Evolutionary conservation across 2,113 vertebrate genomes (phyloP).

Genomic region (Neomonachus schauinslandi): DNA sequence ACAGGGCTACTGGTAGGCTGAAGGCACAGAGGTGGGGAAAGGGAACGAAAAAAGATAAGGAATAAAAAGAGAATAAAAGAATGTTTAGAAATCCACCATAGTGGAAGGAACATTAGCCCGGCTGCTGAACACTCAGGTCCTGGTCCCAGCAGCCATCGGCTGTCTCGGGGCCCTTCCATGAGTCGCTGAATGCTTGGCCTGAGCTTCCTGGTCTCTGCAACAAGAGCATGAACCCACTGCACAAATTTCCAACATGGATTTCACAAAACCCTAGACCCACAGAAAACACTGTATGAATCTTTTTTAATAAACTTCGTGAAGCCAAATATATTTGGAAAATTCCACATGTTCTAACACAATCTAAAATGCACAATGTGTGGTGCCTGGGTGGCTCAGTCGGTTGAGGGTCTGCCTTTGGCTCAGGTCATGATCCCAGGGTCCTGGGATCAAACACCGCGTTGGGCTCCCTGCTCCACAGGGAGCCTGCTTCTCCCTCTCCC

Average conservation of each 20-base stretch:
- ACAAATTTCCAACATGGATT: not conserved
- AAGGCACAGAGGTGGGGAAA: not conserved
- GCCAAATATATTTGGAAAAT: not conserved
- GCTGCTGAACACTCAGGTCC: not conserved
- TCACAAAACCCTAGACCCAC: not conserved
- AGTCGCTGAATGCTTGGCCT: not conserved
- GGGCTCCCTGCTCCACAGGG: too few relatives aligned
- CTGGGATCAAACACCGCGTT: too few relatives aligned
- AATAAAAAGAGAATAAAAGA: not conserved
- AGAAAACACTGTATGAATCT: not conserved
- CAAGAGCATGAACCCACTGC: rapidly evolving
- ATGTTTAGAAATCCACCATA: not conserved
- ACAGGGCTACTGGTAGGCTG: too few relatives aligned
- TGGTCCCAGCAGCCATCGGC: too few relatives aligned
- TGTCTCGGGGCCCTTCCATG: not conserved
- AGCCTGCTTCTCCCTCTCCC: too few relatives aligned
- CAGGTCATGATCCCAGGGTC: too few relatives aligned
- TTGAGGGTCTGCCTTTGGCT: too few relatives aligned
- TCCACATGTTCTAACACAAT: not conserved
- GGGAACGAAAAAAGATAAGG: not conserved
- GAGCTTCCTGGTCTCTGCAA: not conserved
- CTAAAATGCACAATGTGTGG: not conserved
- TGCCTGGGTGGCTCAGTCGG: too few relatives aligned
- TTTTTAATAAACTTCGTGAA: not conserved
- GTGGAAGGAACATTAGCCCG: not conserved